A percentile compares a stretch with the other conserved stretches of the same genome.
Evolutionary conservation across 92 coral and sea anemone species (phyloP).

Genomic region (Zoanthus sansibaricus): DNA sequence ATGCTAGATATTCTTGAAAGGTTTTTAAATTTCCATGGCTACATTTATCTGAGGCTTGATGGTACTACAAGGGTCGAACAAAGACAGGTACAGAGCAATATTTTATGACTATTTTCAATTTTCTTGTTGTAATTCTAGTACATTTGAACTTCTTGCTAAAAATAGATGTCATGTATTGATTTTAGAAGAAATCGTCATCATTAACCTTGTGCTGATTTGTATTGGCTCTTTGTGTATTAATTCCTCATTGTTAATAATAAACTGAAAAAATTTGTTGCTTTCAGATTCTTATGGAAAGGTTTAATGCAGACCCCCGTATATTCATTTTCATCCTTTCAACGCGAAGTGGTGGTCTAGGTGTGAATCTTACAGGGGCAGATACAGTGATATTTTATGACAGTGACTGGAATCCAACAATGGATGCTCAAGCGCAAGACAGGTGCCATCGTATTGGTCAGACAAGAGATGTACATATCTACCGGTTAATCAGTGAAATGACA

Average conservation of each 20-base stretch:
- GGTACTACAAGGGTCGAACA: slow-evolving; percentile 98
- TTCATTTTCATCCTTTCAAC: slow-evolving; percentile 97
- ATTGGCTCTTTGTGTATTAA: background rate
- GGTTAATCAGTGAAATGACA: slow-evolving; percentile 95
- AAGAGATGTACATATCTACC: slow-evolving; percentile 96
- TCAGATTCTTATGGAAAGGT: slow-evolving; percentile 97
- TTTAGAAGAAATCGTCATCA: too few species aligned
- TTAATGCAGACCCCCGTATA: slow-evolving; percentile 93
- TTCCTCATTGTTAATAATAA: background rate
- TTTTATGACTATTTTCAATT: background rate
- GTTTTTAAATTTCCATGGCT: slow-evolving; percentile 93
- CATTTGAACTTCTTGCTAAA: background rate
- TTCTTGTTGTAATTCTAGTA: background rate
- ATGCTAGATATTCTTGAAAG: slow-evolving; percentile 96
- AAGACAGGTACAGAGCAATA: slow-evolving; percentile 78
- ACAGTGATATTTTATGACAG: slow-evolving; percentile 97
- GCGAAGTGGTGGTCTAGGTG: slow-evolving; percentile 99
- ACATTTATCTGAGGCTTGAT: slow-evolving; percentile 92
- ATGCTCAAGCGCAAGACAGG: slow-evolving; percentile 99
- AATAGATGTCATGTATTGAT: too few species aligned
- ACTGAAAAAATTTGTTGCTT: background rate
- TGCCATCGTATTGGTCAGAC: slow-evolving; percentile 99
- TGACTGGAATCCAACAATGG: slow-evolving; percentile 99
- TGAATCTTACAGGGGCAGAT: slow-evolving; percentile 97
- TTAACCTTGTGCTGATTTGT: too few species aligned